A percentile compares a stretch with the other conserved stretches of the same genome.
Conservation (phyloP, 2,113 vertebrate genomes). For the Hiodon tergisus region DNA sequence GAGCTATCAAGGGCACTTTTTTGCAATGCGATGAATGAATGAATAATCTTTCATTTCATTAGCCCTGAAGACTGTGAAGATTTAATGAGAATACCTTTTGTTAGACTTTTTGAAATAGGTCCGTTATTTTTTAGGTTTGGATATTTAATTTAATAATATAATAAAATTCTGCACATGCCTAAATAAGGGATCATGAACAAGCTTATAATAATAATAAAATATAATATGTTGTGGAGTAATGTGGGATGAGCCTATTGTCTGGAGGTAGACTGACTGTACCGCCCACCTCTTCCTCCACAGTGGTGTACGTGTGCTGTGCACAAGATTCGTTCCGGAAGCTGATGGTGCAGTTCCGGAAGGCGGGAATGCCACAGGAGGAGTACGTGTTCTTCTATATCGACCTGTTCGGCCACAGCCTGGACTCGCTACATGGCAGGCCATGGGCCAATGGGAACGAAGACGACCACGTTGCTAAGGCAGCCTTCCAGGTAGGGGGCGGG, state of each 20-base stretch:
- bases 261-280: background rate
- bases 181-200: too few relatives aligned
- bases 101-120: too few relatives aligned
- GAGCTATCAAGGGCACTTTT: too few relatives aligned
- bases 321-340: slow-evolving; percentile 74
- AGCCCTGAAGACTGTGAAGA: too few relatives aligned
- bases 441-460: slow-evolving; percentile 73
- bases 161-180: too few relatives aligned
- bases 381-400: slow-evolving; percentile 89
- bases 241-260: background rate
- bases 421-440: slow-evolving; percentile 51
- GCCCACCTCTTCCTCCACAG: slow-evolving; percentile 48
- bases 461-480: slow-evolving; percentile 64
- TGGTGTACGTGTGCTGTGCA: slow-evolving; percentile 82
- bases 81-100: too few relatives aligned
- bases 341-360: slow-evolving; percentile 70
- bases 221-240: too few relatives aligned
- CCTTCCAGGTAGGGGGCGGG: slow-evolving; percentile 71
- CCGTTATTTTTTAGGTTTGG: too few relatives aligned
- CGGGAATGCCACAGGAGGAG: slow-evolving; percentile 67
- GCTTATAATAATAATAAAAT: too few relatives aligned
- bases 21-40: too few relatives aligned
- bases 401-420: slow-evolving; percentile 74
- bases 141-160: too few relatives aligned
- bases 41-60: too few relatives aligned